Base-by-base conservation (phyloP, 2,888 invertebrate genomes). In the Camponotus fellah region DNA sequence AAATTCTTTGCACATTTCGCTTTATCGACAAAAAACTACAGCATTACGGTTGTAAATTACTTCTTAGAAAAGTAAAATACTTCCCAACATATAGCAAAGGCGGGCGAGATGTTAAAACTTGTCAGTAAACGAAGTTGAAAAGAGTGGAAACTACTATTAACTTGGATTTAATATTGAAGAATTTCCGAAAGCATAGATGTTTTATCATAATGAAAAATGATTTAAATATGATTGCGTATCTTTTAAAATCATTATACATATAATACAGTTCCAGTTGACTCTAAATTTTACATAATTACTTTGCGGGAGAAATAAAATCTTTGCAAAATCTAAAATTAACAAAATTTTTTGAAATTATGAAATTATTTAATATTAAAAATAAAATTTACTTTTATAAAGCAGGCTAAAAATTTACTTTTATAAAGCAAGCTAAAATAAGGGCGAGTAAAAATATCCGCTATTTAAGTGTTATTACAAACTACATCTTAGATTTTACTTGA, bases 21-120 rank as follows among this genome's bases (percentile, higher is more conserved):
- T 3, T 76, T 60, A 60, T 62, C 71, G 62, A 34, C 75, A 82
- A 62, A 72, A 68, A 85, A 46, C 21, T 65, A 66, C 69, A 14
- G 32, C 37, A 64, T 60, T 72, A 68, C 58, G 65, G 72, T 85
- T 87, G 80, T 87, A 87, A 26, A 87, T 87, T 87, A 85, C 85
- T 87, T 84, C 49, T 49, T 58, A 40, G 17, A 40, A 49, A 53
- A 62, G 72, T 85, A 68, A 85, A 87, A 77, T 79, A 85, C 56
- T 74, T 76, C n/a, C 21, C 58, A 68, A 58, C 40, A 14, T 12
- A 32, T 9, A 32, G 17, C 49, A 34, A 65, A 49, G n/a, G 2
- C 34, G 6, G 40, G 56, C 40, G 58, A 58, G 46, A 64, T 62
- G 72, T 87, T 87, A 80, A 87, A 85, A 85, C 58, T 71, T 46